These are phyloP conservation scores for Eremobia ochroleuca DNA, from an alignment of 2,888 invertebrate species.

Conservation along the genomic window DNA sequence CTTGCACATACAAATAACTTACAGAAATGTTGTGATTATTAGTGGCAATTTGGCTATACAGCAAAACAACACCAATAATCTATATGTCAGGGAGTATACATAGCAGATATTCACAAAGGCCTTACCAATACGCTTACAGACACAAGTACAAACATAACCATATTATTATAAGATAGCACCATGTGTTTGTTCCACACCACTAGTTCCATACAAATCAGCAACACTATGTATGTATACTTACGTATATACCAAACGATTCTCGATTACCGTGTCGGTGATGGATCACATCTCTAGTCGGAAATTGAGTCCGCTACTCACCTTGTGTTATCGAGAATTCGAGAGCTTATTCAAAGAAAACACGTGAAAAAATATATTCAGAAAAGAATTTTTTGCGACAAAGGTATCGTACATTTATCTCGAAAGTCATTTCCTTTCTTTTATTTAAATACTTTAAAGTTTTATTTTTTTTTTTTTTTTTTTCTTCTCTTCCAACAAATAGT, in stretches of 20 bases:
- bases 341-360: conserved; percentile 41
- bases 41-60: background rate
- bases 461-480: no score
- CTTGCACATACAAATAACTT: background rate
- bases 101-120: background rate
- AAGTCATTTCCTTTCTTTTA: conserved; percentile 22
- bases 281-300: conserved; percentile 78
- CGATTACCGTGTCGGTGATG: conserved; percentile 71
- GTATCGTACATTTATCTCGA: conserved; percentile 4
- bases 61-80: background rate
- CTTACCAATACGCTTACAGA: background rate
- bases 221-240: conserved; percentile 16
- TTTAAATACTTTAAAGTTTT: no score
- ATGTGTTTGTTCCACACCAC: conserved; percentile 40
- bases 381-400: conserved; percentile 13
- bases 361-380: conserved; percentile 42
- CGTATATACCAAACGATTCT: conserved; percentile 50
- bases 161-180: conserved; percentile 6
- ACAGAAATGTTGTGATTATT: background rate
- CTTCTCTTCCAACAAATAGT: no score
- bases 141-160: background rate
- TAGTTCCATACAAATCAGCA: conserved; percentile 53
- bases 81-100: background rate
- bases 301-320: conserved; percentile 76
- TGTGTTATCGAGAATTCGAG: conserved; percentile 54